Evolutionary conservation across 2,888 invertebrate genomes (phyloP), one percentile per base, ranked within the genome.

Genomic region (Polyommatus iphigenia): DNA sequence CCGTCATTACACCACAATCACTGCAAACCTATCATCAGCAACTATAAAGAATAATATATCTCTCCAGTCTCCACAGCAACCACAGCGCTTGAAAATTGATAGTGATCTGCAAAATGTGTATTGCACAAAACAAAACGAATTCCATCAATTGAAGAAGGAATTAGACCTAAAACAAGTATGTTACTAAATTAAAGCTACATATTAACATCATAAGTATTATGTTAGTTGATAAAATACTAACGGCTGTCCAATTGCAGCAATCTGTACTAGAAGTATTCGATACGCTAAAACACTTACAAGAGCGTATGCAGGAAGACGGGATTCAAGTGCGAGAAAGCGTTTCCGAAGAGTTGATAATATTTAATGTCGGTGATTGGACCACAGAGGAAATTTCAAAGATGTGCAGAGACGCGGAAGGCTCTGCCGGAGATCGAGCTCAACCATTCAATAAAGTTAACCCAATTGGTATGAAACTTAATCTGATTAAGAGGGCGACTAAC

Each of bases 321-420:
- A 79, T 87, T 10, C 77, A 84, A 7, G 88, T 86, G 2, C 81
- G 86, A 77, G 90, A 88, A 7, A 91, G 90, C 80, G 87, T 87
- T 0, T 24, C 84, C 10, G 85, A 90, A 76, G 92, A 94, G 77
- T 82, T 93, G 80, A 86, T 90, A 77, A 85, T 93, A 76, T 90
- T 91, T 81, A 93, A 93, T 80, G 93, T 94, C 50, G 90, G 88
- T 0, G 92, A 93, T 81, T 93, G 93, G 94, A 85, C 92, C 1
- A 80, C 88, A 0, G 90, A 92, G 5, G 93, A 94, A 81, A 84
- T 94, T 13, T 81, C 90, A 0, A 89, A 91, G 78, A 84, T 92
- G 15, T 92, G 90, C 79, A 88, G 86, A 8, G 89, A 91, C 71
- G 89, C 88, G 13, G 83, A 83, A 7, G 84, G 85, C 7, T 84